Conservation (phyloP, 2,113 vertebrate species). For the Mus pahari region DNA sequence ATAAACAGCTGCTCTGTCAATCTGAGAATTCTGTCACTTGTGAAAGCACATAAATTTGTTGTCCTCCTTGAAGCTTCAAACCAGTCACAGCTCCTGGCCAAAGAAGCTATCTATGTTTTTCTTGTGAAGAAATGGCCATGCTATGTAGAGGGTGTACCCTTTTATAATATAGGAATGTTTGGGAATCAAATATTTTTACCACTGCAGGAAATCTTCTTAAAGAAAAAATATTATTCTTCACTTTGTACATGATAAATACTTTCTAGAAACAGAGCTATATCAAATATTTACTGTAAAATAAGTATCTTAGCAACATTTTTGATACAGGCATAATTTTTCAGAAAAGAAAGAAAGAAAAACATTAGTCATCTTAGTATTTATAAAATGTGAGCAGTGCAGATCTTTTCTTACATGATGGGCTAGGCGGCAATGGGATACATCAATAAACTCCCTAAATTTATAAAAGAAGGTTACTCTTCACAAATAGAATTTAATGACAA, state of each 20-base stretch:
- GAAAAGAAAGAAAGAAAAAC: background rate
- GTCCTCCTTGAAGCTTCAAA: background rate
- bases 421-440: conserved; percentile 23
- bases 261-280: conserved; percentile 39
- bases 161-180: background rate
- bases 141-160: background rate
- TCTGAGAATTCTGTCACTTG: background rate
- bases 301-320: conserved; percentile 41
- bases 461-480: conserved; percentile 34
- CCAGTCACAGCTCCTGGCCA: background rate
- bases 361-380: conserved; percentile 56
- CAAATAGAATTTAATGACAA: conserved; percentile 3
- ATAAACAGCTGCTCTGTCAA: background rate
- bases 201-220: conserved; percentile 2
- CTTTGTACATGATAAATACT: conserved; percentile 7
- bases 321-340: conserved; percentile 50
- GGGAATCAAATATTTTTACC: conserved; percentile 37
- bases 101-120: background rate
- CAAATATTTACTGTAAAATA: conserved; percentile 42
- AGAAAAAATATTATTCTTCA: conserved; percentile 4
- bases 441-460: conserved; percentile 21
- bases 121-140: background rate
- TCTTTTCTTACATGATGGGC: conserved; percentile 41
- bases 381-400: background rate
- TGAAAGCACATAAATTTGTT: background rate